Conservation (phyloP, 1,140 invertebrate genomes). For the Hyles vespertilio region DNA sequence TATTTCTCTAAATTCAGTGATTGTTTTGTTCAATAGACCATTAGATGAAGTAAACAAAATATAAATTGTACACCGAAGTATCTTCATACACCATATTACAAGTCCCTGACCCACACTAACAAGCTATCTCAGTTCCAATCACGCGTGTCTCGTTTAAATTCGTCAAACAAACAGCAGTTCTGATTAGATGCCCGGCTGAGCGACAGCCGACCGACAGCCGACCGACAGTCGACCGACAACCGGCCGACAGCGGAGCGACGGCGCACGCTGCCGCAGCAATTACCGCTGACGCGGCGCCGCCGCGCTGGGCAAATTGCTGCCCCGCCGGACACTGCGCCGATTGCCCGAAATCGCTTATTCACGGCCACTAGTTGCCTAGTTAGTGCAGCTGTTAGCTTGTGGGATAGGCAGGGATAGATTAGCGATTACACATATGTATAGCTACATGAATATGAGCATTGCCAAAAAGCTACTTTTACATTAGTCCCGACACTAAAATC, state of each 20-base stretch:
- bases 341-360: constrained; percentile 66
- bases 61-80: too few species aligned
- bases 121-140: constrained; percentile 5
- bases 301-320: constrained; percentile 21
- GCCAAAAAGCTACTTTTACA: too few species aligned
- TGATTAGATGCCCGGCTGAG: constrained; percentile 28
- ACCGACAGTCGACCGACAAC: too few species aligned
- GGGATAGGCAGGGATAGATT: constrained; percentile 7
- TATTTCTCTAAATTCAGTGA: too few species aligned
- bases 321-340: constrained; percentile 26
- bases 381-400: constrained; percentile 40
- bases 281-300: too few species aligned
- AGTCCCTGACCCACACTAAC: too few species aligned
- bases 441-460: background rate
- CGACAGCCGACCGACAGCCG: too few species aligned
- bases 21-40: too few species aligned
- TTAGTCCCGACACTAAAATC: too few species aligned
- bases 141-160: constrained; percentile 38
- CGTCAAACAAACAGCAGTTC: constrained; percentile 41
- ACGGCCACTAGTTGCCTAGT: constrained; percentile 63
- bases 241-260: too few species aligned
- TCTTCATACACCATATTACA: too few species aligned
- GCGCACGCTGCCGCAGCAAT: background rate
- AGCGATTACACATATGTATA: constrained; percentile 4
- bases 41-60: too few species aligned